These are phyloP conservation scores for Papilio protenor DNA, from an alignment of 2,888 invertebrate genomes.

Conservation along the genomic window DNA sequence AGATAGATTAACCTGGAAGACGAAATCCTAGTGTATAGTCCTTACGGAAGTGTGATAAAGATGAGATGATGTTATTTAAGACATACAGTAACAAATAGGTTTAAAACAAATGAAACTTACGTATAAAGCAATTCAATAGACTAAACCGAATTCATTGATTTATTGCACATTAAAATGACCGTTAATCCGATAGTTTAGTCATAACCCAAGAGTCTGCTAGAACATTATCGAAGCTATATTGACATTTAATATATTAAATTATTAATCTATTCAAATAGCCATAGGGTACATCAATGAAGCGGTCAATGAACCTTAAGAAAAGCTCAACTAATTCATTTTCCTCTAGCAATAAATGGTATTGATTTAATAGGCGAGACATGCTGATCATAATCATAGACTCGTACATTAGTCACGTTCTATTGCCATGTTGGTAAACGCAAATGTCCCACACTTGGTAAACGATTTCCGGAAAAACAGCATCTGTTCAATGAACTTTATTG, in stretches of 20 bases:
- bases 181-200: neutral
- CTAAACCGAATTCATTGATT: neutral
- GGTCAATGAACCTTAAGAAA: conserved; percentile 34
- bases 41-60: no score
- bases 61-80: no score
- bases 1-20: no score
- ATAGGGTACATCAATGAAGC: conserved; percentile 23
- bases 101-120: neutral
- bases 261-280: conserved; percentile 7
- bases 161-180: neutral
- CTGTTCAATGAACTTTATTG: conserved; percentile 36
- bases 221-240: conserved; percentile 1
- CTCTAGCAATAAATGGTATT: conserved; percentile 35
- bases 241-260: conserved; percentile 14
- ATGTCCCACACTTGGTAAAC: conserved; percentile 23
- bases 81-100: neutral
- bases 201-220: neutral
- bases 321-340: conserved; percentile 28
- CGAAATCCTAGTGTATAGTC: no score
- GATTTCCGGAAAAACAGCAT: conserved; percentile 38
- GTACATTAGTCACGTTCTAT: conserved; percentile 37
- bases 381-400: conserved; percentile 36
- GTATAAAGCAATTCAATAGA: neutral
- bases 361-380: conserved; percentile 35
- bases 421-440: conserved; percentile 39